Evolutionary conservation across 1,140 invertebrate species (phyloP).

Genomic region (Drosophila willistoni): DNA sequence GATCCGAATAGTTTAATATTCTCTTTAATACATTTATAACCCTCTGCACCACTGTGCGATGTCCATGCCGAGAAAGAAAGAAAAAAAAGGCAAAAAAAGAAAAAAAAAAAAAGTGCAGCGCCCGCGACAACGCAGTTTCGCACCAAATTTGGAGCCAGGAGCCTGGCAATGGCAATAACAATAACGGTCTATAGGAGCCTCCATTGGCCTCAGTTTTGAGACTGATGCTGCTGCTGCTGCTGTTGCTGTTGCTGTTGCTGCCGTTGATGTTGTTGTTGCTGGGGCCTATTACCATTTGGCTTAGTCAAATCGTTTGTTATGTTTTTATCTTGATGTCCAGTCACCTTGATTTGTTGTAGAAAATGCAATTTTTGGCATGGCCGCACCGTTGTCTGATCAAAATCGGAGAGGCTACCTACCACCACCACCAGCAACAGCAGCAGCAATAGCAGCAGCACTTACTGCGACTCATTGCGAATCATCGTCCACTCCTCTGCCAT

Average conservation of each 20-base stretch:
- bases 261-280: conserved; percentile 41
- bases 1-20: background rate
- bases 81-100: conserved; percentile 19
- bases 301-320: conserved; percentile 82
- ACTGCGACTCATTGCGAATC: background rate
- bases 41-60: conserved; percentile 46
- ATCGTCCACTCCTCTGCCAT: conserved; percentile 37
- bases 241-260: conserved; percentile 25
- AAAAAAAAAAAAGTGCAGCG: conserved; percentile 29
- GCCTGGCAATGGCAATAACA: conserved; percentile 71
- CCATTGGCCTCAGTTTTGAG: conserved; percentile 17
- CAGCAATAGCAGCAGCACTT: background rate
- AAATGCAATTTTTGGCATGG: conserved; percentile 79
- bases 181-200: conserved; percentile 58
- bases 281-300: conserved; percentile 77
- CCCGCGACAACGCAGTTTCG: conserved; percentile 73
- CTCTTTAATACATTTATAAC: background rate
- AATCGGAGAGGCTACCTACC: conserved; percentile 6
- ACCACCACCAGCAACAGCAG: too few relatives aligned
- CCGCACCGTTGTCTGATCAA: conserved; percentile 37
- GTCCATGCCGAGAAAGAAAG: conserved; percentile 29
- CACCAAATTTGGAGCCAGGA: conserved; percentile 77
- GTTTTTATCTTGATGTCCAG: conserved; percentile 82
- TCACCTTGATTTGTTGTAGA: conserved; percentile 82
- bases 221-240: conserved; percentile 34